These are phyloP conservation scores for Ormyrus pomaceus DNA, from an alignment of 2,888 invertebrate genomes.

Conservation along the genomic window DNA sequence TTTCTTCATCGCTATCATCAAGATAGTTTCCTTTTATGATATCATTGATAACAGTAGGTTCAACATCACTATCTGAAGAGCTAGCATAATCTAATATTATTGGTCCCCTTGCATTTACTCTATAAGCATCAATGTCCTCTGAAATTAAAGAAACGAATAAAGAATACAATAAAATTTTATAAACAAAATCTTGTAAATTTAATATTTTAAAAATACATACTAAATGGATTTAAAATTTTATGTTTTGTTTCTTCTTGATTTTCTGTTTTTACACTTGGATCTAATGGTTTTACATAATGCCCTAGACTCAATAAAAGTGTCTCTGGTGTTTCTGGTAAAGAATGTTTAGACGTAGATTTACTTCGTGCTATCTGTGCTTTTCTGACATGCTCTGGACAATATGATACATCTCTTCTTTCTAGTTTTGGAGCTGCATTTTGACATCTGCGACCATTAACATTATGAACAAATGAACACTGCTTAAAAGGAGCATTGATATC, in stretches of 20 bases:
- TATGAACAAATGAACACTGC: slow-evolving; percentile 85
- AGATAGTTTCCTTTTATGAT: slow-evolving; percentile 82
- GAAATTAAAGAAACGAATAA: slow-evolving; percentile 60
- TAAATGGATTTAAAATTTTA: slow-evolving; percentile 79
- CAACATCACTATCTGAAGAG: slow-evolving; percentile 86
- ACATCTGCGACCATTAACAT: slow-evolving; percentile 85
- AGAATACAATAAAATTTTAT: slow-evolving; percentile 10
- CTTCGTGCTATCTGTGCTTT: slow-evolving; percentile 81
- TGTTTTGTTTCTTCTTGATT: slow-evolving; percentile 77
- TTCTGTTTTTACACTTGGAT: slow-evolving; percentile 72
- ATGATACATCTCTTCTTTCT: slow-evolving; percentile 84
- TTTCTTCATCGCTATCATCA: slow-evolving; percentile 86
- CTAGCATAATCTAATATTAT: slow-evolving; percentile 83
- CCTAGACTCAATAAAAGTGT: slow-evolving; percentile 81
- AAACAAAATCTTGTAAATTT: not conserved
- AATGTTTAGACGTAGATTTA: slow-evolving; percentile 79
- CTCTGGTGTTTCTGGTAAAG: slow-evolving; percentile 82
- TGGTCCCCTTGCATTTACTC: slow-evolving; percentile 77
- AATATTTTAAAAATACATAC: slow-evolving; percentile 73
- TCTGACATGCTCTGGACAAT: slow-evolving; percentile 84
- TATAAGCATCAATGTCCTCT: slow-evolving; percentile 78
- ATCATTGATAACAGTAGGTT: slow-evolving; percentile 80
- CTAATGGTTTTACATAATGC: slow-evolving; percentile 78
- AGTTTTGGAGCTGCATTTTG: slow-evolving; percentile 85
- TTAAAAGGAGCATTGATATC: slow-evolving; percentile 90